Percentiles rank a stretch among this genome's conserved stretches.
Evolutionary conservation across 2,797 vertebrate genomes (phyloP).

Genomic region (Lepilemur septentrionalis): DNA sequence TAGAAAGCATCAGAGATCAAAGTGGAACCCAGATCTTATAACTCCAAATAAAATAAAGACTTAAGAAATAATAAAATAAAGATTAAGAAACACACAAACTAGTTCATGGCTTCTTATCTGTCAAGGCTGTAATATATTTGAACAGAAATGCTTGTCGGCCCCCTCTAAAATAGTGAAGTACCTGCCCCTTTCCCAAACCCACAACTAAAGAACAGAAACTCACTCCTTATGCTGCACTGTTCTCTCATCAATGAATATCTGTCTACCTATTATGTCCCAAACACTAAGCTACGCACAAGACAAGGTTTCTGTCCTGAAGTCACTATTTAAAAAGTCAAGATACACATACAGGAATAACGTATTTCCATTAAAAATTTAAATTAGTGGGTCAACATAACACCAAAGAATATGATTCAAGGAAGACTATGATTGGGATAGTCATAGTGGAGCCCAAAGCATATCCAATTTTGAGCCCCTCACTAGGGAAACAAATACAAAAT

Average conservation of each 20-base stretch:
- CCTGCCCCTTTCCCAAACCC: not conserved
- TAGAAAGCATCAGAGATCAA: not conserved
- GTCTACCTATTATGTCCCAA: not conserved
- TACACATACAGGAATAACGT: not conserved
- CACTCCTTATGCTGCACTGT: not conserved
- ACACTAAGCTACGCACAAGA: not conserved
- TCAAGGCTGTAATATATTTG: not conserved
- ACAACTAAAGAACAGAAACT: not conserved
- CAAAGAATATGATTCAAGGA: not conserved
- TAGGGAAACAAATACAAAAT: not conserved
- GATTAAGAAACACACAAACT: not conserved
- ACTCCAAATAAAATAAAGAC: not conserved
- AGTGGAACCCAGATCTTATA: not conserved
- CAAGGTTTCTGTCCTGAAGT: not conserved
- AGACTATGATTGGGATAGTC: not conserved
- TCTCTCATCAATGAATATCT: not conserved
- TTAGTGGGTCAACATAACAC: not conserved
- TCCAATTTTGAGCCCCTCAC: not conserved
- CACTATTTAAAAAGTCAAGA: not conserved
- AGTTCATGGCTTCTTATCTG: not conserved
- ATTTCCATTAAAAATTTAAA: not conserved
- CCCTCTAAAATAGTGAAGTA: not conserved
- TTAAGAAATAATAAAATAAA: conserved; percentile 37
- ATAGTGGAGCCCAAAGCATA: not conserved
- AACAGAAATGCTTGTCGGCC: not conserved